phyloP scores from a whole-genome alignment of 1,140 invertebrate genomes.

The Diabrotica undecimpunctata region DNA sequence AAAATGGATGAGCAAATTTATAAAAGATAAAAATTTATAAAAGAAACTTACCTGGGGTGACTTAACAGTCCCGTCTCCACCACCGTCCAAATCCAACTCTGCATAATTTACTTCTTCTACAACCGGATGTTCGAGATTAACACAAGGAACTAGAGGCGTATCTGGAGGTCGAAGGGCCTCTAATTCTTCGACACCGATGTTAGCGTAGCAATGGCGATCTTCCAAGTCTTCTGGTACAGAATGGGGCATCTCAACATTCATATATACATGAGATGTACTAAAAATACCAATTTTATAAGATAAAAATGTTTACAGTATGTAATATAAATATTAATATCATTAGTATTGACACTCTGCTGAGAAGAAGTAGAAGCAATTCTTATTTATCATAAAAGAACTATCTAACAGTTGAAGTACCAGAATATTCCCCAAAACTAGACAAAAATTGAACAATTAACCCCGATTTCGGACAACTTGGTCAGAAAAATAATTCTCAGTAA shows the following conservation, averaged over 20 bases:
- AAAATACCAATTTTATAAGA: neutral
- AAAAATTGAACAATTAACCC: too few species aligned
- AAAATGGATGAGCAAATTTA: too few species aligned
- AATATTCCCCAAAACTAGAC: too few species aligned
- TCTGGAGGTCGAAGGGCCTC: slow-evolving; percentile 51
- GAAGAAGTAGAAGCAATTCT: too few species aligned
- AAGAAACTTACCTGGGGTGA: neutral
- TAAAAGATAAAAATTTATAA: too few species aligned
- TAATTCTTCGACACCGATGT: slow-evolving; percentile 60
- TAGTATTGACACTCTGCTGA: neutral
- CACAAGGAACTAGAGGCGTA: slow-evolving; percentile 49
- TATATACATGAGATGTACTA: slow-evolving; percentile 57
- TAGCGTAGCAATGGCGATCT: slow-evolving; percentile 59
- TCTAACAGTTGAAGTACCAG: too few species aligned
- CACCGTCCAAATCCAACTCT: slow-evolving; percentile 64
- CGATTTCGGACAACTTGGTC: too few species aligned
- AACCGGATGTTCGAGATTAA: slow-evolving; percentile 36
- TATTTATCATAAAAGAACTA: too few species aligned
- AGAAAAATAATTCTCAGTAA: too few species aligned
- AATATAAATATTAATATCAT: neutral
- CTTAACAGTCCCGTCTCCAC: neutral
- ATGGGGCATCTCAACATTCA: slow-evolving; percentile 58
- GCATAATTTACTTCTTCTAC: slow-evolving; percentile 70
- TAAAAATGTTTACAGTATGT: neutral
- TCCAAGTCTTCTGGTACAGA: slow-evolving; percentile 34